Conservation (phyloP, 2,797 vertebrate species). For the Salarias fasciatus region DNA sequence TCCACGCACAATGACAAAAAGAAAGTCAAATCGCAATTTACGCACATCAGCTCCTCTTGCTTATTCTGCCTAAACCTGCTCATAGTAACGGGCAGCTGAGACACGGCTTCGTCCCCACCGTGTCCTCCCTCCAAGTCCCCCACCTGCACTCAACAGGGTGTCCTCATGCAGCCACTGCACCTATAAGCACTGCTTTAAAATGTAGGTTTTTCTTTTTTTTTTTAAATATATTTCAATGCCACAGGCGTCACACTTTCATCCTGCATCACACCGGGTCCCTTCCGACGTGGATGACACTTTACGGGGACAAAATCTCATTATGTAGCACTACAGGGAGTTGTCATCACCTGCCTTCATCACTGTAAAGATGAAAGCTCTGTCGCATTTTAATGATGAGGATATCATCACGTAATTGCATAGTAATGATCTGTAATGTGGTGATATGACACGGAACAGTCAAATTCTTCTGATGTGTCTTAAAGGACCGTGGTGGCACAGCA, state of each 20-base stretch:
- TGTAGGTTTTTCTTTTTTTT: too few species aligned
- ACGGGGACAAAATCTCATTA: slow-evolving; percentile 50
- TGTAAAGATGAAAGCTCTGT: slow-evolving; percentile 38
- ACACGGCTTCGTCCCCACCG: slow-evolving; percentile 4
- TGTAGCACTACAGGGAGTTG: slow-evolving; percentile 32
- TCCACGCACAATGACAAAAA: slow-evolving; percentile 5
- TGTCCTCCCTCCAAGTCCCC: not conserved
- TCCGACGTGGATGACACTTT: slow-evolving; percentile 18
- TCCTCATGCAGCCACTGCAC: slow-evolving; percentile 22
- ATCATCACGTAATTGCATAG: slow-evolving; percentile 25
- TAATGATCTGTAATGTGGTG: slow-evolving; percentile 15
- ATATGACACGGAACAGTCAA: slow-evolving; percentile 2
- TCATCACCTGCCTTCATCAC: slow-evolving; percentile 27
- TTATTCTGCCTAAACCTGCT: slow-evolving; percentile 3
- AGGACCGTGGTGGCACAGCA: too few species aligned
- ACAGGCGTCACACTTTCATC: slow-evolving; percentile 17
- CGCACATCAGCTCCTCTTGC: slow-evolving; percentile 11
- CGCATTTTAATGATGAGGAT: slow-evolving; percentile 28
- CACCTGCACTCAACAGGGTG: not conserved
- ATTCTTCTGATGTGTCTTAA: not conserved
- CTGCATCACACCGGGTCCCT: not conserved
- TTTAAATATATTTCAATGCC: too few species aligned
- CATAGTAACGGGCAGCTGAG: slow-evolving; percentile 12
- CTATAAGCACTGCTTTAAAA: not conserved
- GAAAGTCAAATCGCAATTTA: slow-evolving; percentile 21